Evolutionary conservation across 2,888 invertebrate genomes (phyloP), one percentile per base, ranked within the genome.

Genomic region (Drosophila koepferae): DNA sequence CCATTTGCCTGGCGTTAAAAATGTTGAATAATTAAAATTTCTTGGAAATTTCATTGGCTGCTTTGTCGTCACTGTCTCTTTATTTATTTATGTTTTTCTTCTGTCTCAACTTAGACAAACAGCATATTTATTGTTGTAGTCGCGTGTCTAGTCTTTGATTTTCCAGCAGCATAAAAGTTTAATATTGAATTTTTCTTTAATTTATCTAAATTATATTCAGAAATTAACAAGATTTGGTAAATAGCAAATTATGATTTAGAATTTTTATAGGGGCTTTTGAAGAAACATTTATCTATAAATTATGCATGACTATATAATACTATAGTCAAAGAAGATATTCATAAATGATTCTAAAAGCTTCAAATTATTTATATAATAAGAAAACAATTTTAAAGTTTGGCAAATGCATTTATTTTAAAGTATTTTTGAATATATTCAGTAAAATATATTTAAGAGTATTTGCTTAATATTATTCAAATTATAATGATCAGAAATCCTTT

Each of bases 11-110:
- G 85, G 88, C 88, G 85, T 86, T 82, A 80, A 85, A 87, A 85
- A 86, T 86, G 82, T 86, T 86, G 87, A 87, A 82, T 89, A 87
- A 89, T 87, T 87, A 83, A 85, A 89, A 89, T 82, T 87, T 87
- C 89, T 78, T 63, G 72, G 87, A 87, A 87, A 85, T 89, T 85
- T 84, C 81, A 81, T 78, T 80, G 79, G 60, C 72, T 76, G 71
- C 63, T 73, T 71, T 80, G 80, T 82, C 82, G 73, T 74, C 80
- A 67, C 71, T 55, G 60, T 44, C 60, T 63, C 31, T 28, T 28
- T 28, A 60, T 43, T 48, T 38, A 43, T 66, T 28, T 62, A 54
- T 23, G n/a, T 31, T 55, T 41, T 23, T 38, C 43, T 41, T 14
- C 28, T 18, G 23, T 12, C 53, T 61, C 48, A 34, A 54, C 46